A percentile compares a stretch with the other conserved stretches of the same genome.
phyloP scores from a whole-genome alignment of 2,888 invertebrate genomes.

The Xanthorhoe spadicearia region DNA sequence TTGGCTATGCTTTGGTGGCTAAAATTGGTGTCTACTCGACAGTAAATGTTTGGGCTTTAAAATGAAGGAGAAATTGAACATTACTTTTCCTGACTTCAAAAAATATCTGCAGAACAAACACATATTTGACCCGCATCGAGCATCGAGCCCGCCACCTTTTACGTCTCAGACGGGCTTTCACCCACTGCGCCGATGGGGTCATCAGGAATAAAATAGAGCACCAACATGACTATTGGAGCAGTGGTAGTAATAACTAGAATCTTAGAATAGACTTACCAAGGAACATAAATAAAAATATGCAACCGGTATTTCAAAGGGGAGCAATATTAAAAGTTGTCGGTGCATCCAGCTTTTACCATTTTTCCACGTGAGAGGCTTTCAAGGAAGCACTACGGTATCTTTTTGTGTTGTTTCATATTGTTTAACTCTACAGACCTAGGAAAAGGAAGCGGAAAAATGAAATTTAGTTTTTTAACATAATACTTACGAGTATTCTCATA shows the following conservation, averaged over 20 bases:
- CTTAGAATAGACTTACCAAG: background rate
- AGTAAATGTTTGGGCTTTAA: background rate
- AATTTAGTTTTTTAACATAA: too few relatives aligned
- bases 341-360: constrained; percentile 39
- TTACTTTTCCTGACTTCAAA: background rate
- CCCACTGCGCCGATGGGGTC: too few relatives aligned
- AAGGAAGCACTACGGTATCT: constrained; percentile 37
- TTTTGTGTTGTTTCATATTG: constrained; percentile 32
- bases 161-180: too few relatives aligned
- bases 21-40: background rate
- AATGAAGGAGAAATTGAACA: background rate
- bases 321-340: constrained; percentile 26
- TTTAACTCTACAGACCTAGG: background rate
- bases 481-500: too few relatives aligned
- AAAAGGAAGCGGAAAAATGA: too few relatives aligned
- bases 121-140: too few relatives aligned
- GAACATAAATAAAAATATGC: background rate
- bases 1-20: constrained; percentile 1
- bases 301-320: constrained; percentile 1
- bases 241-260: background rate
- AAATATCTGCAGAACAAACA: too few relatives aligned
- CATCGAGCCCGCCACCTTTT: too few relatives aligned
- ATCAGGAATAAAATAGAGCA: too few relatives aligned
- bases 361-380: constrained; percentile 44
- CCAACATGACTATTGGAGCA: too few relatives aligned